Base-by-base conservation (phyloP, 2,113 vertebrate species). In the Clarias magur region DNA sequence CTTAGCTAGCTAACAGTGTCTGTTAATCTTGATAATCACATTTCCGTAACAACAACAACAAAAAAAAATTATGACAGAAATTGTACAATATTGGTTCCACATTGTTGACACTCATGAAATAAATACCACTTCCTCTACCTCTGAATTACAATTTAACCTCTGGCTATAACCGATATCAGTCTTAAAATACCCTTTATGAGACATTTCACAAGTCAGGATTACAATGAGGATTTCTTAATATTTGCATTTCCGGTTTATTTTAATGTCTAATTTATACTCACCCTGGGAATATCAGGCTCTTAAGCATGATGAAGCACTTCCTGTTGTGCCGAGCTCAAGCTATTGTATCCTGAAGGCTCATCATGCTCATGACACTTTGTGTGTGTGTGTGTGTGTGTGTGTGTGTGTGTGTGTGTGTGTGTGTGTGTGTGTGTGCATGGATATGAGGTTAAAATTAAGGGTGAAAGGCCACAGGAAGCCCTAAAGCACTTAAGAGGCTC, bases 381-480 rank as follows among this genome's bases (percentile, higher is more conserved):
- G 76, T 89, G 76, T 76, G 67, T 85, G 73, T 85, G 62, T 75
- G 73, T 21, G 62, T 57, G 57, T 83, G 82, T 83, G 83, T 86
- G 85, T 72, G 80, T 82, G 78, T 82, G 80, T 59, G 76, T 82
- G 76, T 54, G 62, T 70, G 76, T 70, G 42, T 73, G 63, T 82
- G 63, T 63, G 54, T 67, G 59, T 67, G 80, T 76, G 86, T 84
- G 83, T 53, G 63, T 82, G 86, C 79, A 78, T 81, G 82, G 63
- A 83, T 78, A 84, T 53, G 63, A 85, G 81, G 87, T 90, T 88
- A 81, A 85, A 57, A 10, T 60, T 60, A 87, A 88, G 91, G 90
- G 87, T 83, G 88, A 93, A 92, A 87, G 89, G 88, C 68, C 82
- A 85, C 87, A 90, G 88, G 65, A 91, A 87, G 88, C 88, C 87